These are phyloP conservation scores for Sebastes taczanowskii DNA, from an alignment of 2,797 vertebrate species.

Conservation along the genomic window DNA sequence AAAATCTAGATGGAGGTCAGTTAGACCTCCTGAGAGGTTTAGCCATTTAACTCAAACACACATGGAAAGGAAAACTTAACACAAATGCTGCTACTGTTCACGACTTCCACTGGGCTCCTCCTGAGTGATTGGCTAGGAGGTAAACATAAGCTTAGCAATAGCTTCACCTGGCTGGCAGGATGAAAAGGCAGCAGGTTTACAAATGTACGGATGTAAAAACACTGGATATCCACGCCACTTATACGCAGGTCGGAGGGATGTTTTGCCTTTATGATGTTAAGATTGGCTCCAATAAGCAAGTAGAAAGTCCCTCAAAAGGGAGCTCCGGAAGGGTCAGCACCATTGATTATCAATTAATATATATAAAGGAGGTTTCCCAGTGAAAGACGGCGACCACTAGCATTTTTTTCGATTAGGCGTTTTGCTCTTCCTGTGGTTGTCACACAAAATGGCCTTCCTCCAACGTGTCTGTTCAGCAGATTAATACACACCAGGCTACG, in stretches of 20 bases:
- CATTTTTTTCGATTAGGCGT: slow-evolving; percentile 39
- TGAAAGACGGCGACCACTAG: slow-evolving; percentile 41
- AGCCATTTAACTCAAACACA: slow-evolving; percentile 81
- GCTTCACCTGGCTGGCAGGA: slow-evolving; percentile 29
- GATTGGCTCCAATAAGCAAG: slow-evolving; percentile 43
- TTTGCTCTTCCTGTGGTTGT: slow-evolving; percentile 75
- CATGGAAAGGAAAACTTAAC: slow-evolving; percentile 62
- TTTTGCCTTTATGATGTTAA: slow-evolving; percentile 17
- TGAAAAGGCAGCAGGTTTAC: slow-evolving; percentile 26
- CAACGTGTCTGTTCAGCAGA: slow-evolving; percentile 53
- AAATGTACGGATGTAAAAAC: slow-evolving; percentile 11
- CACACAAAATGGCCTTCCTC: slow-evolving; percentile 79
- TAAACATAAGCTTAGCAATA: slow-evolving; percentile 49
- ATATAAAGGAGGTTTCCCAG: slow-evolving; percentile 57
- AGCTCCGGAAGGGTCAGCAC: slow-evolving; percentile 72
- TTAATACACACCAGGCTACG: slow-evolving; percentile 52
- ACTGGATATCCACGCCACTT: neutral
- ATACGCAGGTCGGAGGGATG: slow-evolving; percentile 6
- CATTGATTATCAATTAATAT: slow-evolving; percentile 66
- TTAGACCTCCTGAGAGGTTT: slow-evolving; percentile 38
- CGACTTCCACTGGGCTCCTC: slow-evolving; percentile 57
- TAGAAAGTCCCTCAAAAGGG: slow-evolving; percentile 9
- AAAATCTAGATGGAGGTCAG: slow-evolving; percentile 42
- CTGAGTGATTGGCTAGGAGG: slow-evolving; percentile 41
- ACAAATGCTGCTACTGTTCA: slow-evolving; percentile 31